These are phyloP conservation scores for Nylanderia fulva DNA, from an alignment of 1,140 invertebrate genomes.

Conservation along the genomic window DNA sequence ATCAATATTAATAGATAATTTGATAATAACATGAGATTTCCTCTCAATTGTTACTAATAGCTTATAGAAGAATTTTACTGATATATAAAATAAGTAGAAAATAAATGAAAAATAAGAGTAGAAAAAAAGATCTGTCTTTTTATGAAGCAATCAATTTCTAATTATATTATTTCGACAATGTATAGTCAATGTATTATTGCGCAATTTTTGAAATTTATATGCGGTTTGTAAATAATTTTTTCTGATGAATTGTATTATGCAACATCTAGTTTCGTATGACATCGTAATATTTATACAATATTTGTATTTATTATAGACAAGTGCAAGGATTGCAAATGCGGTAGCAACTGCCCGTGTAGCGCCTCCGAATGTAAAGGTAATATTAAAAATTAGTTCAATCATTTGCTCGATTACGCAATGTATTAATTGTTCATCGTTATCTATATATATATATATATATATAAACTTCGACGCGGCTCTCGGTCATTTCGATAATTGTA, in stretches of 20 bases:
- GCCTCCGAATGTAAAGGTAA: slow-evolving; percentile 78
- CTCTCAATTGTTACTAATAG: slow-evolving; percentile 21
- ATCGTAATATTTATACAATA: not conserved
- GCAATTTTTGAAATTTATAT: not conserved
- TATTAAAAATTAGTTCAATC: not conserved
- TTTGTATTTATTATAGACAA: slow-evolving; percentile 73
- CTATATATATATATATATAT: too few relatives aligned
- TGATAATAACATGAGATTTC: slow-evolving; percentile 11
- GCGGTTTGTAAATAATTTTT: slow-evolving; percentile 1
- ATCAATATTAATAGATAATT: slow-evolving; percentile 8
- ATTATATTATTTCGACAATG: slow-evolving; percentile 15
- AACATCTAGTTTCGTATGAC: not conserved
- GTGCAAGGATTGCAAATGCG: slow-evolving; percentile 80
- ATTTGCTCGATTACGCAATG: not conserved
- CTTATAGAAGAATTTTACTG: not conserved
- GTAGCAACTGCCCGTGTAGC: slow-evolving; percentile 81
- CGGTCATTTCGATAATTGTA: slow-evolving; percentile 4
- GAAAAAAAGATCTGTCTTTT: not conserved
- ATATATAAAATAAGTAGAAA: not conserved
- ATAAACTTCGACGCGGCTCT: not conserved
- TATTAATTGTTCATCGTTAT: not conserved
- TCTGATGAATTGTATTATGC: not conserved
- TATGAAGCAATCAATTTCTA: not conserved
- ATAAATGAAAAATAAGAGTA: too few relatives aligned
- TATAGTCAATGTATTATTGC: not conserved